Percentiles rank a stretch among this genome's conserved stretches.
Evolutionary conservation across 2,113 vertebrate species (phyloP).

Genomic region (Acrocephalus kingi): DNA sequence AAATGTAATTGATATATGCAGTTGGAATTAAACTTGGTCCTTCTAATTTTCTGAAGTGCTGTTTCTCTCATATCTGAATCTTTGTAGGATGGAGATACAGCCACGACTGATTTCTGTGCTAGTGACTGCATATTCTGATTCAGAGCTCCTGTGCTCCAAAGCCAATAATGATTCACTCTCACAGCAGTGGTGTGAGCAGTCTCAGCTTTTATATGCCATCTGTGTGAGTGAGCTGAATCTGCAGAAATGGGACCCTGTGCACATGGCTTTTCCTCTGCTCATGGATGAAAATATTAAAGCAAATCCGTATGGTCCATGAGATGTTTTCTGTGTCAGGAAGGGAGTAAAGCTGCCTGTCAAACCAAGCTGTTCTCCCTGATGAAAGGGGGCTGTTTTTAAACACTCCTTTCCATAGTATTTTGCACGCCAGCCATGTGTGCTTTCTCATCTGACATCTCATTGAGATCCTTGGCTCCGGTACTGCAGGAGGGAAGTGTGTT

Average conservation of each 20-base stretch:
- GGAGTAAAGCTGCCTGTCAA: constrained; percentile 55
- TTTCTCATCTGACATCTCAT: constrained; percentile 51
- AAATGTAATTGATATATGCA: background rate
- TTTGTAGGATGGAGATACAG: background rate
- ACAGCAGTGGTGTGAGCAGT: constrained; percentile 62
- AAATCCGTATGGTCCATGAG: constrained; percentile 27
- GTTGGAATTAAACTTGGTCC: background rate
- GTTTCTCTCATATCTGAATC: background rate
- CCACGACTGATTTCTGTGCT: constrained; percentile 15
- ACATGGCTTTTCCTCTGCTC: constrained; percentile 52
- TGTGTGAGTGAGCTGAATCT: constrained; percentile 62
- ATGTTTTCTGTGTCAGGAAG: constrained; percentile 48
- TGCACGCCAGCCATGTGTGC: constrained; percentile 41
- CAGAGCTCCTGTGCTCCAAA: background rate
- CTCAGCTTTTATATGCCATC: constrained; percentile 57
- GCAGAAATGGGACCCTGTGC: constrained; percentile 25
- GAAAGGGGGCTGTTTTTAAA: constrained; percentile 43
- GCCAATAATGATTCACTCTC: constrained; percentile 64
- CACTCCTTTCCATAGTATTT: constrained; percentile 44
- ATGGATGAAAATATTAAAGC: constrained; percentile 55
- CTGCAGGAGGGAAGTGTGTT: background rate
- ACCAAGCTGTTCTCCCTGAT: constrained; percentile 58
- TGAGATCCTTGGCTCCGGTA: constrained; percentile 23
- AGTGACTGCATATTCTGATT: background rate
- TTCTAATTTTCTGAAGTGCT: background rate